Evolutionary conservation across 2,888 invertebrate species (phyloP).

Genomic region (Chalcosyrphus nemorum): DNA sequence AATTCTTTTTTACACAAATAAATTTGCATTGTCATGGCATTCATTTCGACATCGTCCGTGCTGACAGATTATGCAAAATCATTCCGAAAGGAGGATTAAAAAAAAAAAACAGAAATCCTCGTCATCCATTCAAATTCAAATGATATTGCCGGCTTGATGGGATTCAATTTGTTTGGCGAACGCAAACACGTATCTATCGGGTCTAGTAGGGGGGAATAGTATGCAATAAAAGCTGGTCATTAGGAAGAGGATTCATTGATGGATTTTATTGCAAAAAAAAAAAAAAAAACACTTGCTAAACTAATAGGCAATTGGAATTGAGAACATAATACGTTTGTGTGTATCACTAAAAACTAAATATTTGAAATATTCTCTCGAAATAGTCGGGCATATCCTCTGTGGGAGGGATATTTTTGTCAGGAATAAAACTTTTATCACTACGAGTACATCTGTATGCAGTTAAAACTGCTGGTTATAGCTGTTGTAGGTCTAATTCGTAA

Average conservation of each 20-base stretch:
- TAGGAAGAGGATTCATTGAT: background rate
- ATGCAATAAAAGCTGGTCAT: background rate
- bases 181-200: background rate
- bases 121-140: slow-evolving; percentile 32
- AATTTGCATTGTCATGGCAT: slow-evolving; percentile 35
- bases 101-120: no score
- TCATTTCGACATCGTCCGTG: background rate
- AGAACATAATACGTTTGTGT: no score
- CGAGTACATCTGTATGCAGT: no score
- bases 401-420: no score
- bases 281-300: no score
- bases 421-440: no score
- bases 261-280: background rate
- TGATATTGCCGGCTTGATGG: slow-evolving; percentile 15
- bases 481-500: no score
- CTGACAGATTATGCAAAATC: slow-evolving; percentile 31
- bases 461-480: no score
- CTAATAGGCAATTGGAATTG: background rate
- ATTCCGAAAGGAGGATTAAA: slow-evolving; percentile 1
- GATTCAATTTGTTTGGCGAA: background rate
- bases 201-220: background rate
- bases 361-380: no score
- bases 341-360: no score
- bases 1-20: slow-evolving; percentile 5
- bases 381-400: no score